phyloP scores from a whole-genome alignment of 37 sponge, comb jelly and placozoan genomes.

The Chondrosia reniformis region DNA sequence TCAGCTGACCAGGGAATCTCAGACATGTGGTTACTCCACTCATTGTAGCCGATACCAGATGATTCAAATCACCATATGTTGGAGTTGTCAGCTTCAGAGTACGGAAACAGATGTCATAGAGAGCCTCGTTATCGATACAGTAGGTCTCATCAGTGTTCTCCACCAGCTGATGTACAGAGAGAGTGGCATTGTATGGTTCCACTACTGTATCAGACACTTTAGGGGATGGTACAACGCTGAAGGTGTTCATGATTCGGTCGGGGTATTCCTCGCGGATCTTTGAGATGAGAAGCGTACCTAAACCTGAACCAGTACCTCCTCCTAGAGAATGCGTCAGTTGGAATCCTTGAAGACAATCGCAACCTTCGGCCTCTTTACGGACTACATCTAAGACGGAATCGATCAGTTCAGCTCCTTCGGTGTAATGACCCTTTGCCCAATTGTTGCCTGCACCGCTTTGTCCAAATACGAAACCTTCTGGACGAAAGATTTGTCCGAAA shows the following conservation, averaged over 20 bases:
- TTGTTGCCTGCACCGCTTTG: constrained; percentile 97
- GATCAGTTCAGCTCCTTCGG: constrained; percentile 91
- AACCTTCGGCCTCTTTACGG: constrained; percentile 99
- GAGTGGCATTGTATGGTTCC: constrained; percentile 78
- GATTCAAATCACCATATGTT: constrained; percentile 99
- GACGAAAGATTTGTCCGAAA: constrained; percentile 98
- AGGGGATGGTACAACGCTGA: constrained; percentile 96
- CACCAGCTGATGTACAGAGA: constrained; percentile 98
- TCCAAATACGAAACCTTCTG: constrained; percentile 99
- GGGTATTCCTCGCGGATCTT: constrained; percentile 99
- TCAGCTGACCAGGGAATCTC: constrained; percentile 96
- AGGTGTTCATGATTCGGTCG: constrained; percentile 96
- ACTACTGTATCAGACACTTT: constrained; percentile 93
- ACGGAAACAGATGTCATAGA: constrained; percentile 99
- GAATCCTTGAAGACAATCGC: constrained; percentile 99
- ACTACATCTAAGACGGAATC: constrained; percentile 99
- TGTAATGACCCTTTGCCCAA: constrained; percentile 98
- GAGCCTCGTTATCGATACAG: constrained; percentile 96
- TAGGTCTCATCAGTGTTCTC: constrained; percentile 99
- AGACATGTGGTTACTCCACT: constrained; percentile 95
- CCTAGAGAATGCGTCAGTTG: constrained; percentile 99
- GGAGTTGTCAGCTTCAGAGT: constrained; percentile 99
- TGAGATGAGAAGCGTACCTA: constrained; percentile 99
- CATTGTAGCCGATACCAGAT: constrained; percentile 95
- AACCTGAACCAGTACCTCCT: constrained; percentile 95